phyloP scores from a whole-genome alignment of 1,140 invertebrate genomes.

The Phortica variegata region DNA sequence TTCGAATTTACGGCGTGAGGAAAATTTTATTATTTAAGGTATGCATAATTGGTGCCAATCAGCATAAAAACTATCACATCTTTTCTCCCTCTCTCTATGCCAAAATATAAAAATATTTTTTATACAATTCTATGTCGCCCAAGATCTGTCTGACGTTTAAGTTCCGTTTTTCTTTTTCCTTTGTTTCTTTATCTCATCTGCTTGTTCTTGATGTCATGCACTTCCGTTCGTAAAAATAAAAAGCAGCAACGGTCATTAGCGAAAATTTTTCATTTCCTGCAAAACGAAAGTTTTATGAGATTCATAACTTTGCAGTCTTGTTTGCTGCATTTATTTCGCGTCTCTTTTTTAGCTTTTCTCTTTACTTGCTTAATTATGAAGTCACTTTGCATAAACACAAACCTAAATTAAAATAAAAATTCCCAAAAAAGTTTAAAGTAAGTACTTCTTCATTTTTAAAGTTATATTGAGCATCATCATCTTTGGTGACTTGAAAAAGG shows the following conservation, averaged over 20 bases:
- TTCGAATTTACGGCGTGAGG: no score
- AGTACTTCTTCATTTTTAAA: no score
- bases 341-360: constrained; percentile 12
- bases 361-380: constrained; percentile 45
- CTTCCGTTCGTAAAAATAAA: constrained; percentile 14
- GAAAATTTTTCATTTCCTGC: constrained; percentile 34
- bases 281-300: constrained; percentile 32
- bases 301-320: constrained; percentile 26
- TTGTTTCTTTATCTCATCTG: background rate
- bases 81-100: background rate
- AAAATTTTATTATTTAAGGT: no score
- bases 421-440: no score
- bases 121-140: background rate
- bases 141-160: background rate
- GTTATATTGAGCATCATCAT: no score
- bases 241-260: constrained; percentile 5
- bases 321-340: constrained; percentile 8
- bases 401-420: no score
- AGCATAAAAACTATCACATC: constrained; percentile 5
- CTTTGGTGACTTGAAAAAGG: no score
- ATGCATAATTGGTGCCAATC: constrained; percentile 36
- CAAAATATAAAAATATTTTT: no score
- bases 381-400: constrained; percentile 46
- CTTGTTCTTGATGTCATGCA: background rate
- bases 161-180: constrained; percentile 2